A percentile compares a stretch with the other conserved stretches of the same genome.
Evolutionary conservation across 2,113 vertebrate genomes (phyloP).

Genomic region (Rhinolophus ferrumequinum): DNA sequence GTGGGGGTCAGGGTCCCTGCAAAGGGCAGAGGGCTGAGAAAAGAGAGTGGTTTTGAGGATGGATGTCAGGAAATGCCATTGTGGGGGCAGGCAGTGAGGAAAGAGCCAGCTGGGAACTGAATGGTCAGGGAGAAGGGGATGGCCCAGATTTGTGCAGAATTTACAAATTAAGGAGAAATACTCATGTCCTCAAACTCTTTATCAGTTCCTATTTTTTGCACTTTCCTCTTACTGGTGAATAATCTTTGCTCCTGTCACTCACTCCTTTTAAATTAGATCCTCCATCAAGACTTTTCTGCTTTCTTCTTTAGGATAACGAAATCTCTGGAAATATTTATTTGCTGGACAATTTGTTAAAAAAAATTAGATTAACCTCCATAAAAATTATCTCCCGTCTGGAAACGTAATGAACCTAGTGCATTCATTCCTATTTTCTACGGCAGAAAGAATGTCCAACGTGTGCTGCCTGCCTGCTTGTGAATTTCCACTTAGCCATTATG

Average conservation of each 20-base stretch:
- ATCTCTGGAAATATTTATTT: neutral
- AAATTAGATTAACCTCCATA: conserved; percentile 33
- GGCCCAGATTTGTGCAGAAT: neutral
- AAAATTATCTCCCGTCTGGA: conserved; percentile 47
- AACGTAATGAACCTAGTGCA: conserved; percentile 43
- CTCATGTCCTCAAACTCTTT: neutral
- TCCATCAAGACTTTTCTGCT: neutral
- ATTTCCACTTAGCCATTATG: conserved; percentile 60
- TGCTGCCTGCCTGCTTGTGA: conserved; percentile 47
- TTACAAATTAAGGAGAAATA: neutral
- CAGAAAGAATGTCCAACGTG: fast-evolving
- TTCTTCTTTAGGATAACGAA: neutral
- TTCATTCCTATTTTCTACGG: neutral
- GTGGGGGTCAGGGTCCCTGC: no score
- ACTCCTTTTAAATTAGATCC: neutral
- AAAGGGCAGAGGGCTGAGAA: neutral
- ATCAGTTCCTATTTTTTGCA: neutral
- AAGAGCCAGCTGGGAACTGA: neutral
- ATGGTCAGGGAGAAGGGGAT: neutral
- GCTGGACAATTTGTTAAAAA: neutral
- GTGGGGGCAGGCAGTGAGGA: fast-evolving
- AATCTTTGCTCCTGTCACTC: neutral
- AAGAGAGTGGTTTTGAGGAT: neutral
- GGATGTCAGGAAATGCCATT: neutral
- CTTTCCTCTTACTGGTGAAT: neutral